Percentiles rank a stretch among this genome's conserved stretches.
These are phyloP conservation scores for Galagoides demidoff DNA, from an alignment of 2,797 vertebrate species.

Conservation along the genomic window DNA sequence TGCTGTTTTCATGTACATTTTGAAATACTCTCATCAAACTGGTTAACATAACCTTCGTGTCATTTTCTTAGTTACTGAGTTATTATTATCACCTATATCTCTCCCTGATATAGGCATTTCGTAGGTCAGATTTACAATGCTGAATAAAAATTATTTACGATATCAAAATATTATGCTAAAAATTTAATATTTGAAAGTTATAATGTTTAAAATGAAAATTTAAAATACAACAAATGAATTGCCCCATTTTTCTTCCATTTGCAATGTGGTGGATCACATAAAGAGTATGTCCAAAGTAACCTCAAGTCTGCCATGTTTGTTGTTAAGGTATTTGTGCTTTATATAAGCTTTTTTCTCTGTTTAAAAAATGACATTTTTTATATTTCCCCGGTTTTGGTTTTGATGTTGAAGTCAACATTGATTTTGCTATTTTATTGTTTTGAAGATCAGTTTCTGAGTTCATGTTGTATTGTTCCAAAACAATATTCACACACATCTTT, in stretches of 20 bases:
- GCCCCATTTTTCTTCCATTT: not conserved
- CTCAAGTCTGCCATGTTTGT: not conserved
- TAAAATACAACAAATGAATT: not conserved
- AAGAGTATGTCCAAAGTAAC: not conserved
- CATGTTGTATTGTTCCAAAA: not conserved
- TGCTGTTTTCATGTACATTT: no score
- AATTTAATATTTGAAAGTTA: conserved; percentile 31
- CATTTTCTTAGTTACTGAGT: no score
- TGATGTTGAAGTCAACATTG: not conserved
- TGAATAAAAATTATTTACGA: not conserved
- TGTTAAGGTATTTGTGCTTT: not conserved
- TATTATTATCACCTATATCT: not conserved
- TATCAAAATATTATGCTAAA: not conserved
- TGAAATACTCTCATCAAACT: no score
- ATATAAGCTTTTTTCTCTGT: not conserved
- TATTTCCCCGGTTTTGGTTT: not conserved
- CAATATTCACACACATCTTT: not conserved
- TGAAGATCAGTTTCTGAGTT: not conserved
- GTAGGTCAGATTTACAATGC: not conserved
- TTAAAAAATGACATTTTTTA: not conserved
- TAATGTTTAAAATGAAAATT: not conserved
- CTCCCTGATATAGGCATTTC: not conserved
- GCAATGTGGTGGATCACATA: not conserved
- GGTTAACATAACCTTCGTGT: no score
- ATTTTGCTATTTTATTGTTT: not conserved